Evolutionary conservation across 2,113 vertebrate species (phyloP).

Genomic region (Ranitomeya variabilis): DNA sequence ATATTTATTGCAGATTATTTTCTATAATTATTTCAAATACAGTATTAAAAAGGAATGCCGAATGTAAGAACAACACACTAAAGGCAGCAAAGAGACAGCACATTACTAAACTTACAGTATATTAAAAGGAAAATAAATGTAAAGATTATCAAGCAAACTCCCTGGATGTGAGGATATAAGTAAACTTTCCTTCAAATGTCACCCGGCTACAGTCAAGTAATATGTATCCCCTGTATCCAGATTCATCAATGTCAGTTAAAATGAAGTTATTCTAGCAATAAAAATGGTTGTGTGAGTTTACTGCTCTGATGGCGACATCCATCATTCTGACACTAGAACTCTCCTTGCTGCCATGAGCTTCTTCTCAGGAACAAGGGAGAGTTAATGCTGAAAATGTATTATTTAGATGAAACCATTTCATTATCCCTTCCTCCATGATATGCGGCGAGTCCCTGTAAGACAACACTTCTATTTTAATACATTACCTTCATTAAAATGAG

Average conservation of each 20-base stretch:
- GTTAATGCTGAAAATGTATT: neutral
- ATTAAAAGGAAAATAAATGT: neutral
- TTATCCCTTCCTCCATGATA: neutral
- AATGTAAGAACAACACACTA: neutral
- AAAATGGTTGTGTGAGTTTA: constrained; percentile 46
- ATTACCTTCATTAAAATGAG: neutral
- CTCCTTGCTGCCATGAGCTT: neutral
- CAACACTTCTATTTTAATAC: neutral
- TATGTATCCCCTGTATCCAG: constrained; percentile 29
- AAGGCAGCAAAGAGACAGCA: neutral
- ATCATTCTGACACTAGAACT: constrained; percentile 36
- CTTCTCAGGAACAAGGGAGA: neutral
- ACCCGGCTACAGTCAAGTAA: constrained; percentile 7
- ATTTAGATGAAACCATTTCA: neutral
- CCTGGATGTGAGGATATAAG: neutral
- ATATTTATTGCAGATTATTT: neutral
- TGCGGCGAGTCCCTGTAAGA: neutral
- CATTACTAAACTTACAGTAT: neutral
- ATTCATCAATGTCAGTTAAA: constrained; percentile 46
- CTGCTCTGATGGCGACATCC: constrained; percentile 35
- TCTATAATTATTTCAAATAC: neutral
- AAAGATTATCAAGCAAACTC: neutral
- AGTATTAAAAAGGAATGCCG: neutral
- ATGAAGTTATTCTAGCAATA: constrained; percentile 47
- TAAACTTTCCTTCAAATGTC: constrained; percentile 18